phyloP scores from a whole-genome alignment of 2,888 invertebrate species.

The Isoperla grammatica region DNA sequence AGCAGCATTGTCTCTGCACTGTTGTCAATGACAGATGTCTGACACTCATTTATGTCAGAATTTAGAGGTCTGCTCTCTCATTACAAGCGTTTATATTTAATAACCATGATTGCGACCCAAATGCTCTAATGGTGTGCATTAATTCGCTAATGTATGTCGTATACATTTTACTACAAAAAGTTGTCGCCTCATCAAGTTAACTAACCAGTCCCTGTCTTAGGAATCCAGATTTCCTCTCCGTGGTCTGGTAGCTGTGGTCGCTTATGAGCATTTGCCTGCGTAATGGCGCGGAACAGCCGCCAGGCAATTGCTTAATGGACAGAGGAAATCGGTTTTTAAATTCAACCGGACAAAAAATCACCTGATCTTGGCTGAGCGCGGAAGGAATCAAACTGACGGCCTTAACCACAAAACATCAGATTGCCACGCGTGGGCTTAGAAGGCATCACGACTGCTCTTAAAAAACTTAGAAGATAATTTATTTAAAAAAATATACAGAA shows the following conservation, averaged over 20 bases:
- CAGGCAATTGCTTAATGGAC: slow-evolving; percentile 11
- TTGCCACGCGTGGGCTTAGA: slow-evolving; percentile 1
- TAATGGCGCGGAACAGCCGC: slow-evolving; percentile 10
- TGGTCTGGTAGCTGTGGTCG: not conserved
- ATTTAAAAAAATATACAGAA: slow-evolving; percentile 3
- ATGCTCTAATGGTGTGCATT: no score
- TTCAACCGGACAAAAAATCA: not conserved
- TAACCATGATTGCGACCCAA: no score
- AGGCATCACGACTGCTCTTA: not conserved
- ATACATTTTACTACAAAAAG: no score
- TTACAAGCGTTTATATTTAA: no score
- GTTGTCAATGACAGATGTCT: no score
- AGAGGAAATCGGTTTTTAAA: not conserved
- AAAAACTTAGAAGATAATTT: slow-evolving; percentile 8
- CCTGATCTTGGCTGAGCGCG: not conserved
- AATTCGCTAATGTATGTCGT: no score
- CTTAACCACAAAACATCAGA: not conserved
- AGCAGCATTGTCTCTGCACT: no score
- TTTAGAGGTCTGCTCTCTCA: no score
- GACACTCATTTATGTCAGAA: no score
- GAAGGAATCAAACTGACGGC: not conserved
- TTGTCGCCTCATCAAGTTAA: no score
- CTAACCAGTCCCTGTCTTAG: no score
- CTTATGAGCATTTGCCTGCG: slow-evolving; percentile 6
- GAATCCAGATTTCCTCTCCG: not conserved